Evolutionary conservation across 2,888 invertebrate species (phyloP).

Genomic region (Ormyrus labotus): DNA sequence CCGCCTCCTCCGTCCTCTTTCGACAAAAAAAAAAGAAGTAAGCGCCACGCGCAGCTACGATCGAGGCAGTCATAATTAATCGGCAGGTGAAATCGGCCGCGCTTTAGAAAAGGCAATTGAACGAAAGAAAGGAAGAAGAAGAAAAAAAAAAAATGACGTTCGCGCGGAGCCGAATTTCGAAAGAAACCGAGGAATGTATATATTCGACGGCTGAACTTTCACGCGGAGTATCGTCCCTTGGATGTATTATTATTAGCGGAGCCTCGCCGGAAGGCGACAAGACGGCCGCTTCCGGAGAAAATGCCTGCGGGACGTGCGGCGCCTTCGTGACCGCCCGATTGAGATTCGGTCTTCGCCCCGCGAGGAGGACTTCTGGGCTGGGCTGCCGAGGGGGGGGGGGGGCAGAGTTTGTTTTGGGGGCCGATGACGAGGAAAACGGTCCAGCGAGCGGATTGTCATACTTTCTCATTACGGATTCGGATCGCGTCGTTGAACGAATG

Average conservation of each 20-base stretch:
- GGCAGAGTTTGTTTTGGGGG: too few relatives aligned
- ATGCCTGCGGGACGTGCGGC: constrained; percentile 14
- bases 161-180: not conserved
- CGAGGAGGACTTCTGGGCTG: too few relatives aligned
- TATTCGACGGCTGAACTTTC: constrained; percentile 3
- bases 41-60: too few relatives aligned
- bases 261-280: constrained; percentile 13
- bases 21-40: too few relatives aligned
- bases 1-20: too few relatives aligned
- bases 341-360: constrained; percentile 14
- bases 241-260: constrained; percentile 15
- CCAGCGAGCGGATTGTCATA: too few relatives aligned
- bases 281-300: constrained; percentile 29
- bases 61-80: too few relatives aligned
- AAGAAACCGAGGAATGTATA: not conserved
- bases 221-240: not conserved
- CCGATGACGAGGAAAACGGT: too few relatives aligned
- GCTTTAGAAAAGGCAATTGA: not conserved
- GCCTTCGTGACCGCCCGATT: constrained; percentile 1
- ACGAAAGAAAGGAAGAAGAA: not conserved
- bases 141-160: too few relatives aligned
- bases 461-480: too few relatives aligned
- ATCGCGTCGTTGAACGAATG: too few relatives aligned
- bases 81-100: not conserved
- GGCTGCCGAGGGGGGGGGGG: too few relatives aligned